Percentiles rank a stretch among this genome's conserved stretches.
These are phyloP conservation scores for Melanaphis sacchari DNA, from an alignment of 1,140 invertebrate species.

Conservation along the genomic window DNA sequence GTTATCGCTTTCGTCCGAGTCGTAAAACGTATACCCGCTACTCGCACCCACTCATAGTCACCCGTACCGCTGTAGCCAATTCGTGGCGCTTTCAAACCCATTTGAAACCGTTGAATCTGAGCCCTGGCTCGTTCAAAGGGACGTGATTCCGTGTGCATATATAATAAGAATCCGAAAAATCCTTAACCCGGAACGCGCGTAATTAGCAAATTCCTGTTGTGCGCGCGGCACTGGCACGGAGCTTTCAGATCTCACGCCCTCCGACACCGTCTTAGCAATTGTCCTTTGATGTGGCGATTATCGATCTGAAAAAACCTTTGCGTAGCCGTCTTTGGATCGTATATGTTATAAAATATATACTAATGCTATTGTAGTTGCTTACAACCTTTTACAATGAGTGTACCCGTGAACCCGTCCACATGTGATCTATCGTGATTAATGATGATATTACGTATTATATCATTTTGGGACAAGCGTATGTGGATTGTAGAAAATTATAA, in stretches of 20 bases:
- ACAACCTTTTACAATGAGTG: background rate
- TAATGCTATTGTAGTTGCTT: background rate
- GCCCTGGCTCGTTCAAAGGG: background rate
- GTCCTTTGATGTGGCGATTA: background rate
- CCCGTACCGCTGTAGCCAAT: background rate
- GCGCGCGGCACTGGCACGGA: background rate
- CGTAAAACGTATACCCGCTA: background rate
- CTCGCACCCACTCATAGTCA: background rate
- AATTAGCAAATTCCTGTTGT: slow-evolving; percentile 37
- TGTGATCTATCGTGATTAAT: too few species aligned
- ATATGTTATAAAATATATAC: too few species aligned
- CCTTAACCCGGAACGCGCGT: background rate
- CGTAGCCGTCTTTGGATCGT: background rate
- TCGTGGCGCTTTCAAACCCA: background rate
- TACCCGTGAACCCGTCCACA: background rate
- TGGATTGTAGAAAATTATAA: too few species aligned
- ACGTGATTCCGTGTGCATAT: background rate
- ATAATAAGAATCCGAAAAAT: background rate
- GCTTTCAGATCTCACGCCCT: background rate
- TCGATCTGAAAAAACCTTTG: background rate
- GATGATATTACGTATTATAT: too few species aligned
- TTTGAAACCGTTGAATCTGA: background rate
- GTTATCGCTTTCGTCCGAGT: background rate
- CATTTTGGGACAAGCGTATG: too few species aligned
- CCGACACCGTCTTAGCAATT: background rate